Evolutionary conservation across 2,113 vertebrate genomes (phyloP).

Genomic region (Takifugu bimaculatus): DNA sequence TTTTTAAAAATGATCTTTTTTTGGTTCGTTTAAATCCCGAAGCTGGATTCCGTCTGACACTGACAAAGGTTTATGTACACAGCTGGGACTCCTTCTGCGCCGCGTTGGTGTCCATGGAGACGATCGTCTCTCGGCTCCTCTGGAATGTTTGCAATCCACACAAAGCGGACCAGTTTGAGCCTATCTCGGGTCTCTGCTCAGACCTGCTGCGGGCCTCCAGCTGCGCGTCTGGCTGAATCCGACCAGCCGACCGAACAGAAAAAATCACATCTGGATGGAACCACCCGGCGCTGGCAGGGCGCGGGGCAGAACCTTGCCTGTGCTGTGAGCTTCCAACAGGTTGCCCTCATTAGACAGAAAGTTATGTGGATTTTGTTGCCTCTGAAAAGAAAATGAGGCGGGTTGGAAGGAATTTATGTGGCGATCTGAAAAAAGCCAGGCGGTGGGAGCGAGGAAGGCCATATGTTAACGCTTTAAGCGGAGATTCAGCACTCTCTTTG

Average conservation of each 20-base stretch:
- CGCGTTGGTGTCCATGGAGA: constrained; percentile 62
- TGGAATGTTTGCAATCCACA: constrained; percentile 72
- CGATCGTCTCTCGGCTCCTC: constrained; percentile 66
- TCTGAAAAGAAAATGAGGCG: not conserved
- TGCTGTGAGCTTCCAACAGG: constrained; percentile 31
- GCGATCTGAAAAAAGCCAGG: constrained; percentile 46
- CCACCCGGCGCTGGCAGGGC: not conserved
- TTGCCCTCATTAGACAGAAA: constrained; percentile 36
- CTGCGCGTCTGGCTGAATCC: constrained; percentile 29
- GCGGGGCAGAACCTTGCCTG: constrained; percentile 7
- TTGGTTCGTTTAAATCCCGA: constrained; percentile 2
- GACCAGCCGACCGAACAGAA: constrained; percentile 18
- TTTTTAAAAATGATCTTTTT: not conserved
- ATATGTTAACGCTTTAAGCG: constrained; percentile 59
- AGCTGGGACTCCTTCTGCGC: constrained; percentile 59
- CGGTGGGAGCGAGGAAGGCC: constrained; percentile 37
- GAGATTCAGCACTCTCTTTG: constrained; percentile 56
- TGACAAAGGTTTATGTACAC: constrained; percentile 54
- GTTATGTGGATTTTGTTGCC: constrained; percentile 33
- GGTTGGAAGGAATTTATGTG: constrained; percentile 17
- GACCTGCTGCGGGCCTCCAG: constrained; percentile 43
- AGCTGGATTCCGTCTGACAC: constrained; percentile 21
- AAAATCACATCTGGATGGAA: constrained; percentile 38
- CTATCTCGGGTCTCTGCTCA: constrained; percentile 54
- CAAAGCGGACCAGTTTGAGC: constrained; percentile 41